These are phyloP conservation scores for Macropus fuliginosus DNA, from an alignment of 2,797 vertebrate genomes.

Conservation along the genomic window DNA sequence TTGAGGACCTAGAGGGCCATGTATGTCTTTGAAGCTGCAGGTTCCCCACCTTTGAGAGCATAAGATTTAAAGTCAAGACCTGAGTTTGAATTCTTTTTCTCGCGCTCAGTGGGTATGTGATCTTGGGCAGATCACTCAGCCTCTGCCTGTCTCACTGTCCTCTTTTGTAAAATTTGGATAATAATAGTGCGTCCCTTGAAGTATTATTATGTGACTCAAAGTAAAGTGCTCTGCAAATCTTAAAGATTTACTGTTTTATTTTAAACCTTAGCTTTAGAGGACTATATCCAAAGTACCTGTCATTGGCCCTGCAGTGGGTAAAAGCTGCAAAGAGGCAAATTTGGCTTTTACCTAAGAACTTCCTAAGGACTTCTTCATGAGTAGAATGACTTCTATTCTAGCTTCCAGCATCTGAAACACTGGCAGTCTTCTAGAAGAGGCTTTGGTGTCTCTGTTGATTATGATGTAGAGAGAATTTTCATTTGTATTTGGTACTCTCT, in stretches of 20 bases:
- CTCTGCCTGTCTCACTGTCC: not conserved
- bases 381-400: not conserved
- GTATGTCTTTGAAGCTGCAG: no score
- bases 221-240: not conserved
- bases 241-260: not conserved
- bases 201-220: not conserved
- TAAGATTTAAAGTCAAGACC: not conserved
- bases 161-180: not conserved
- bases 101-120: not conserved
- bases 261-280: not conserved
- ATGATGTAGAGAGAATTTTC: not conserved
- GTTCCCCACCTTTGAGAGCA: no score
- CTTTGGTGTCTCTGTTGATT: not conserved
- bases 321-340: not conserved
- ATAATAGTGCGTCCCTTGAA: not conserved
- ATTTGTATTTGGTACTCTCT: not conserved
- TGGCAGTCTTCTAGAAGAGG: not conserved
- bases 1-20: no score
- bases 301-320: not conserved
- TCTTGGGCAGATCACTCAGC: not conserved
- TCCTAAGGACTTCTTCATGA: not conserved
- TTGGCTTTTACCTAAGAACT: not conserved
- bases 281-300: not conserved
- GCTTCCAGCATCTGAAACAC: not conserved
- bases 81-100: not conserved